phyloP scores from a whole-genome alignment of 53 echinoderm and acorn worm genomes.

The Patiria pectinifera region DNA sequence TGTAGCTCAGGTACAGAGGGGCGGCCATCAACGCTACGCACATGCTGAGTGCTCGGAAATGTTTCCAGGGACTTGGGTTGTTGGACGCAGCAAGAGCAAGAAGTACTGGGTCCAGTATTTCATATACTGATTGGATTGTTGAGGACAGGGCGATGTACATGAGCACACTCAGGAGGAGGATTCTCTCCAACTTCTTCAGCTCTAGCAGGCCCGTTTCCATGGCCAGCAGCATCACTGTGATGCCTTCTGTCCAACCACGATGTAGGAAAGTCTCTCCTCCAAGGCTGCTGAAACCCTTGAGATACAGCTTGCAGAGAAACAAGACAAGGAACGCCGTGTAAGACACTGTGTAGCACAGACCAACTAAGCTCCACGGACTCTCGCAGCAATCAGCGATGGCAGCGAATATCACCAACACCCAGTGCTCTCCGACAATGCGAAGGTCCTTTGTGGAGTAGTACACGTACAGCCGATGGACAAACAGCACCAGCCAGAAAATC shows the following conservation, averaged over 20 bases:
- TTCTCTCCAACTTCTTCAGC: slow-evolving; percentile 84
- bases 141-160: slow-evolving; percentile 94
- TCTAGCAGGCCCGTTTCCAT: slow-evolving; percentile 87
- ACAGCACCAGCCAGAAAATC: slow-evolving; percentile 84
- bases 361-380: slow-evolving; percentile 95
- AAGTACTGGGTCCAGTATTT: slow-evolving; percentile 87
- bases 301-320: slow-evolving; percentile 86
- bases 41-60: slow-evolving; percentile 84
- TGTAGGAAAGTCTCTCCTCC: slow-evolving; percentile 73
- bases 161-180: slow-evolving; percentile 89
- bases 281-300: slow-evolving; percentile 80
- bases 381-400: slow-evolving; percentile 89
- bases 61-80: slow-evolving; percentile 77
- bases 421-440: slow-evolving; percentile 74
- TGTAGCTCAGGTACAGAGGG: slow-evolving; percentile 89
- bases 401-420: slow-evolving; percentile 83
- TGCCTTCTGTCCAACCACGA: slow-evolving; percentile 95
- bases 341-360: slow-evolving; percentile 93
- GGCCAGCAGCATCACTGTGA: slow-evolving; percentile 84
- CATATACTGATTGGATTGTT: slow-evolving; percentile 91
- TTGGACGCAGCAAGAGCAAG: slow-evolving; percentile 88
- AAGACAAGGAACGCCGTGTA: slow-evolving; percentile 84
- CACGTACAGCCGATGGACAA: slow-evolving; percentile 80
- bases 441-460: slow-evolving; percentile 77
- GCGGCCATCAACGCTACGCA: slow-evolving; percentile 72